Percentiles rank a stretch among this genome's conserved stretches.
Conservation (phyloP, 2,113 vertebrate genomes). For the Perca schrenkii region DNA sequence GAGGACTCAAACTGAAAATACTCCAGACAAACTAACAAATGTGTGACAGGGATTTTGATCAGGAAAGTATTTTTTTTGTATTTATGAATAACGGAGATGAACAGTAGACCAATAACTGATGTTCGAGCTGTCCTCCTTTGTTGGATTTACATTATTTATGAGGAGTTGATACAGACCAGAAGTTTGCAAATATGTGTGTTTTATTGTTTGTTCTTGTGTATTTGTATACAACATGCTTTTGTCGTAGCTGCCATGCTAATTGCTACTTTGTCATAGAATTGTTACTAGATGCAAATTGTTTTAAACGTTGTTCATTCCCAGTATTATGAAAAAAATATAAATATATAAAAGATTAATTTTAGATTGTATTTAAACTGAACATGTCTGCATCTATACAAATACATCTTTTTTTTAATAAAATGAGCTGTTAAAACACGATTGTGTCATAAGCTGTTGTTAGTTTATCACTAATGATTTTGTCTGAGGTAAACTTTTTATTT, state of each 20-base stretch:
- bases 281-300: slow-evolving; percentile 81
- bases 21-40: slow-evolving; percentile 55
- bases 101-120: slow-evolving; percentile 26
- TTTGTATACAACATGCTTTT: slow-evolving; percentile 77
- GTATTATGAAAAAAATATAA: slow-evolving; percentile 75
- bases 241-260: slow-evolving; percentile 74
- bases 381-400: slow-evolving; percentile 78
- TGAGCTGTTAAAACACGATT: slow-evolving; percentile 69
- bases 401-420: slow-evolving; percentile 84
- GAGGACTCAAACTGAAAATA: slow-evolving; percentile 93
- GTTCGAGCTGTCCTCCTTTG: slow-evolving; percentile 37
- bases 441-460: not conserved
- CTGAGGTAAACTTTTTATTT: not conserved
- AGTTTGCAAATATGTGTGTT: slow-evolving; percentile 66
- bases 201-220: slow-evolving; percentile 77
- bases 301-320: slow-evolving; percentile 78
- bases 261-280: slow-evolving; percentile 74
- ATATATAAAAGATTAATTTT: slow-evolving; percentile 80
- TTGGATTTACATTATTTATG: slow-evolving; percentile 82
- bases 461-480: not conserved
- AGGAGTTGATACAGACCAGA: slow-evolving; percentile 62
- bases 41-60: slow-evolving; percentile 34
- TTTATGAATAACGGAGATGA: slow-evolving; percentile 64
- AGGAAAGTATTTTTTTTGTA: slow-evolving; percentile 61
- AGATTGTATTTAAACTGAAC: slow-evolving; percentile 86